These are phyloP conservation scores for Drosophila pruinosa DNA, from an alignment of 1,140 invertebrate genomes.

Conservation along the genomic window DNA sequence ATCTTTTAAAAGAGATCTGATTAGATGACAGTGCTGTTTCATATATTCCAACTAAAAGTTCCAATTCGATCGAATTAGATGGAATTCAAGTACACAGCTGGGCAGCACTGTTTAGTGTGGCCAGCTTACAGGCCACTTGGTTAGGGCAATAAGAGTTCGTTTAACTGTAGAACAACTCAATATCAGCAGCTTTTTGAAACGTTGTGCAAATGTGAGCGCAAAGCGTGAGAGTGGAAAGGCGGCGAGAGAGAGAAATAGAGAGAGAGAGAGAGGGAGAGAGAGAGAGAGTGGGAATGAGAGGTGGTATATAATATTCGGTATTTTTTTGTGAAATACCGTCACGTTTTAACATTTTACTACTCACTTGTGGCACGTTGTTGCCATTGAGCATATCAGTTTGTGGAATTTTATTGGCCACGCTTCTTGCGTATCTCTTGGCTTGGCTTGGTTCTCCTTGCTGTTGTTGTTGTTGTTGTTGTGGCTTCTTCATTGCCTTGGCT, in stretches of 20 bases:
- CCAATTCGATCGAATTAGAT: too few species aligned
- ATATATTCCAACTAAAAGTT: too few species aligned
- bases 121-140: neutral
- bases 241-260: neutral
- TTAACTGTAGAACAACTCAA: neutral
- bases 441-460: neutral
- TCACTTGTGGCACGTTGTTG: conserved; percentile 79
- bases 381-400: conserved; percentile 78
- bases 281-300: neutral
- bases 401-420: conserved; percentile 79
- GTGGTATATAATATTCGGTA: conserved; percentile 60
- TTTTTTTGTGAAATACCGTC: conserved; percentile 74
- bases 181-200: conserved; percentile 42
- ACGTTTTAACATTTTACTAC: conserved; percentile 80
- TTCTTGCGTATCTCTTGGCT: conserved; percentile 55
- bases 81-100: too few species aligned
- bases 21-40: too few species aligned
- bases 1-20: too few species aligned
- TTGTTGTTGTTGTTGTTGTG: conserved; percentile 1
- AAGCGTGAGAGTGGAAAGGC: conserved; percentile 8
- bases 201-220: conserved; percentile 58
- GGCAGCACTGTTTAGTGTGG: neutral
- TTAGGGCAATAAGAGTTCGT: neutral
- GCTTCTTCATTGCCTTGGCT: conserved; percentile 18
- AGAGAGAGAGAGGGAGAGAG: neutral